These are phyloP conservation scores for Leptoclinus maculatus DNA, from an alignment of 2,797 vertebrate genomes.

Conservation along the genomic window DNA sequence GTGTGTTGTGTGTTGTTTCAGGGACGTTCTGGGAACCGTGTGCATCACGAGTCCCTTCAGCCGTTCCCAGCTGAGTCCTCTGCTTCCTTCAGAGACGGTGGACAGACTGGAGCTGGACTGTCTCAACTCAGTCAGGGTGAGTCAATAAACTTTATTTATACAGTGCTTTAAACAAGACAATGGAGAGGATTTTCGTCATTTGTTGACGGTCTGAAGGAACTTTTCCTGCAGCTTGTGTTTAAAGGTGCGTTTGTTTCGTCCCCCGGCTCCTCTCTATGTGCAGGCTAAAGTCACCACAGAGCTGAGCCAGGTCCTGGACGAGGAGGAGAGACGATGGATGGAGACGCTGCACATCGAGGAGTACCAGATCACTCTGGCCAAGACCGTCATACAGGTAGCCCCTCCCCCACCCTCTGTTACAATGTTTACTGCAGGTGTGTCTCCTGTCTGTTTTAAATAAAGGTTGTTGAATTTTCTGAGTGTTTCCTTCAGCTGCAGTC, in stretches of 20 bases:
- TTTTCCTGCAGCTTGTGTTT: background rate
- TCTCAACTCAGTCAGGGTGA: constrained; percentile 90
- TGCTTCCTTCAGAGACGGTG: constrained; percentile 86
- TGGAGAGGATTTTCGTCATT: background rate
- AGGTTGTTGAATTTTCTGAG: constrained; percentile 33
- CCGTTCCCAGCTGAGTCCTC: constrained; percentile 81
- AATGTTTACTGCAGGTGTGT: background rate
- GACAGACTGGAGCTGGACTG: constrained; percentile 89
- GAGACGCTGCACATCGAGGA: constrained; percentile 81
- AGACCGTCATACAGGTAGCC: constrained; percentile 77
- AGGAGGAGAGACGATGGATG: constrained; percentile 84
- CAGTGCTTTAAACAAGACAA: too few relatives aligned
- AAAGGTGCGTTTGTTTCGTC: constrained; percentile 36
- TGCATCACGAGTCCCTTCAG: constrained; percentile 88
- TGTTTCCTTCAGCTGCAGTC: constrained; percentile 53
- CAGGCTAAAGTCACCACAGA: constrained; percentile 85
- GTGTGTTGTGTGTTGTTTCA: constrained; percentile 62
- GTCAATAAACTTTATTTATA: background rate
- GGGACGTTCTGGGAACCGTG: constrained; percentile 89
- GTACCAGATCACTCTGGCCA: constrained; percentile 78
- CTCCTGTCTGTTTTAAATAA: constrained; percentile 24
- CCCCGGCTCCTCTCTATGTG: constrained; percentile 5
- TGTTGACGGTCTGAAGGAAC: too few relatives aligned
- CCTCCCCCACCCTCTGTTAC: background rate
- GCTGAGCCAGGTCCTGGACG: constrained; percentile 83